Conservation (phyloP, 2,888 invertebrate species). For the Spilarctia lutea region DNA sequence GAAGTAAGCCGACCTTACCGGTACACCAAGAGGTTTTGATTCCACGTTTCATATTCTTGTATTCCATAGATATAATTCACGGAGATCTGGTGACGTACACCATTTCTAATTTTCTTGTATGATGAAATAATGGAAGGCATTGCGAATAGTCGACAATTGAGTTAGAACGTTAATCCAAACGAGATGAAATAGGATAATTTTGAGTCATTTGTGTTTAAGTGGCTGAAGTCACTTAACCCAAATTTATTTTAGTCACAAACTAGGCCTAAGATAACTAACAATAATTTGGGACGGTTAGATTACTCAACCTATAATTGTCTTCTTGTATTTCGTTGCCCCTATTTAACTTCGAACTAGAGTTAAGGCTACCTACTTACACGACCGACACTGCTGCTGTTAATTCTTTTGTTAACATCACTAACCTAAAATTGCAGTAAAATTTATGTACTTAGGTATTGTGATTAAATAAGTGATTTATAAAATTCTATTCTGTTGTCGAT, state of each 20-base stretch:
- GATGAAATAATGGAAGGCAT: slow-evolving; percentile 45
- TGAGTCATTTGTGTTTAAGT: slow-evolving; percentile 14
- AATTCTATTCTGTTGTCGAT: too few relatives aligned
- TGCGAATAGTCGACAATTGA: slow-evolving; percentile 45
- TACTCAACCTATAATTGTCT: neutral
- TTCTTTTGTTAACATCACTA: too few relatives aligned
- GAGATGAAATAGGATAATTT: slow-evolving; percentile 48
- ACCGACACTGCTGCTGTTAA: neutral
- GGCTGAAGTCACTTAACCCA: slow-evolving; percentile 12
- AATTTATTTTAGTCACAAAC: neutral
- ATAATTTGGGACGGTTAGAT: neutral
- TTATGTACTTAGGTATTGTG: too few relatives aligned
- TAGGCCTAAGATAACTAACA: neutral
- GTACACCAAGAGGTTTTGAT: slow-evolving; percentile 2
- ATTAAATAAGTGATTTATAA: too few relatives aligned
- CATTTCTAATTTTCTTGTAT: slow-evolving; percentile 40
- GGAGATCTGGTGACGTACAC: slow-evolving; percentile 36
- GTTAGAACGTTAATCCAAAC: slow-evolving; percentile 46
- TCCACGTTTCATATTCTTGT: slow-evolving; percentile 23
- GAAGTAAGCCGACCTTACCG: too few relatives aligned
- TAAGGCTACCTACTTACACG: neutral
- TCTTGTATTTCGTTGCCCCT: neutral
- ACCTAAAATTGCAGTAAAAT: too few relatives aligned
- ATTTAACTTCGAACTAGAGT: neutral
- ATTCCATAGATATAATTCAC: slow-evolving; percentile 29